Base-by-base conservation (phyloP, 2,888 invertebrate genomes). In the Chalcis sispes region DNA sequence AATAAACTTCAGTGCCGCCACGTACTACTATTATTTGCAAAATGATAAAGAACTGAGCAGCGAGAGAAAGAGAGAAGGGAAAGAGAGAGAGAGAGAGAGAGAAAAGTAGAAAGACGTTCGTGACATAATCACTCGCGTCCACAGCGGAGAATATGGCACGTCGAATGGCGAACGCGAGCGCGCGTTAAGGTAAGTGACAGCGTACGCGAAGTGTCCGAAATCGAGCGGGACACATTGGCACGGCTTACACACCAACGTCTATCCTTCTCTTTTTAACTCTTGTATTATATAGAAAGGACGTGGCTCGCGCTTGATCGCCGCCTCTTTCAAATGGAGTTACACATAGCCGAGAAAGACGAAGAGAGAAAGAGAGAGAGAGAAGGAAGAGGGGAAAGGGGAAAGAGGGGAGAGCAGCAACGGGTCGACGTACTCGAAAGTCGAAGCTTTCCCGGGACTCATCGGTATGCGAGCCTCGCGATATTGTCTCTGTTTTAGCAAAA, bases 371-470 rank as follows among this genome's bases (percentile, higher is more conserved):
- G n/a, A 46, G 46, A 46, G 13, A 46, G 50, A 50, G 20, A 20
- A 20, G 10, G 20, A 50, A 20, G 20, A 20, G 20, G 50, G 15
- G 20, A 15, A 8, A 4, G n/a, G 27, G 29, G 27, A 13, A 48
- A n/a, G 40, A 25, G 46, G 18, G 23, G 32, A 40, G 46, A 61
- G 18, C 56, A 18, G n/a, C 15, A 71, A 79, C 79, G 80, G 86
- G 85, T 85, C 85, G 84, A 85, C 80, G 86, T 84, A 86, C 86
- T 86, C 86, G 86, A 87, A 86, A 87, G 87, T 87, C 77, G 80
- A 84, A 83, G 86, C 85, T 86, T 86, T 86, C 84, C 82, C 85
- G 83, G 76, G 80, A 27, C 79, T 80, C 81, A 82, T 84, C 81
- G 81, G 82, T 80, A 83, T 84, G 81, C 83, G 80, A 74, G 79